phyloP scores from a whole-genome alignment of 2,113 vertebrate species.

The Gambusia affinis region DNA sequence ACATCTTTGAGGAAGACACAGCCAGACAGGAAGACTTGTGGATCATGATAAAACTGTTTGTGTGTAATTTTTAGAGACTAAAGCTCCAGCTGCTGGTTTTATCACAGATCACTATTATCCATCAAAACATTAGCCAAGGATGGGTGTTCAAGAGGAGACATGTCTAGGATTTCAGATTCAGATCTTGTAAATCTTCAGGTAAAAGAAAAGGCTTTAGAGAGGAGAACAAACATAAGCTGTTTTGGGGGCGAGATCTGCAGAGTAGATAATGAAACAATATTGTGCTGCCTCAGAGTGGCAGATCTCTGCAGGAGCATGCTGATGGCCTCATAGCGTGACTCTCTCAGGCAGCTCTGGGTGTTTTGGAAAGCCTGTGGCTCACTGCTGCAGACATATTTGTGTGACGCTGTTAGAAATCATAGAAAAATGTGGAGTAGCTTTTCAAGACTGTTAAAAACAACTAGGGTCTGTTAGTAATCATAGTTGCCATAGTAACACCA shows the following conservation, averaged over 20 bases:
- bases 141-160: conserved; percentile 53
- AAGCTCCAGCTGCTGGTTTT: background rate
- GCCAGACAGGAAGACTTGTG: too few species aligned
- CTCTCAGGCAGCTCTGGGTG: conserved; percentile 37
- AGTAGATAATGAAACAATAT: conserved; percentile 28
- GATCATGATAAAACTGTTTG: background rate
- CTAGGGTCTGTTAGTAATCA: conserved; percentile 68
- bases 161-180: conserved; percentile 41
- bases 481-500: conserved; percentile 47
- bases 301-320: background rate
- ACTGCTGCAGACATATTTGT: conserved; percentile 66
- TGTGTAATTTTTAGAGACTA: background rate
- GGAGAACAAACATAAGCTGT: conserved; percentile 40
- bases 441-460: conserved; percentile 68
- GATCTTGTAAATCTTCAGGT: conserved; percentile 49
- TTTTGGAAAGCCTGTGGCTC: conserved; percentile 62
- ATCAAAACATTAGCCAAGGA: conserved; percentile 54
- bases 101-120: background rate
- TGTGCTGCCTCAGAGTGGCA: conserved; percentile 4
- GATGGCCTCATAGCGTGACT: conserved; percentile 62
- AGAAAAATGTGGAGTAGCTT: conserved; percentile 50
- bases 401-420: conserved; percentile 60
- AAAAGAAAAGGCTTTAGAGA: conserved; percentile 32
- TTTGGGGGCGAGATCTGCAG: conserved; percentile 36
- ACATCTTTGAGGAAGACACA: too few species aligned